These are phyloP conservation scores for Megaceryle alcyon DNA, from an alignment of 2,797 vertebrate species.

Conservation along the genomic window DNA sequence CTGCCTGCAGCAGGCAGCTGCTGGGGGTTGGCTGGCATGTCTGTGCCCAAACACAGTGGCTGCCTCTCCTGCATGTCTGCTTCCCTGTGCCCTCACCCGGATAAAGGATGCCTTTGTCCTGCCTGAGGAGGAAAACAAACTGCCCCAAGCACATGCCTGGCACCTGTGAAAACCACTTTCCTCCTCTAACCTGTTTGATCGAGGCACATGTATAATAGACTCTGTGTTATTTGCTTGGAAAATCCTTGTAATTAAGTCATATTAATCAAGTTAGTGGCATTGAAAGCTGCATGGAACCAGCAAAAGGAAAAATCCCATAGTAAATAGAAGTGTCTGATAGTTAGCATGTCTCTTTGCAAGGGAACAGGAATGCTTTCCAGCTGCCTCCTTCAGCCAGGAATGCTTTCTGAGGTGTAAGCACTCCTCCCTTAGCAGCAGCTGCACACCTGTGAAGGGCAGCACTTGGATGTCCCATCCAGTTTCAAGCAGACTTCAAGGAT, in stretches of 20 bases:
- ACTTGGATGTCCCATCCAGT: not conserved
- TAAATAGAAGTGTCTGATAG: not conserved
- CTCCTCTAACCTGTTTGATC: not conserved
- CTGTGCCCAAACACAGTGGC: fast-evolving
- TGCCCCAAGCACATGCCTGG: fast-evolving
- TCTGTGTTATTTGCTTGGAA: not conserved
- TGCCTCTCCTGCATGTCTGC: not conserved
- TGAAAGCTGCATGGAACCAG: not conserved
- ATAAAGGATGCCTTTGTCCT: constrained; percentile 9
- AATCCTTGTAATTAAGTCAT: not conserved
- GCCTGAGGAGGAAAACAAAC: not conserved
- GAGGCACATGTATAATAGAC: not conserved
- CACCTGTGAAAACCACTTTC: not conserved
- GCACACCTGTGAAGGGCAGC: not conserved
- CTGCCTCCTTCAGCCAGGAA: not conserved
- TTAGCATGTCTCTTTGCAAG: not conserved
- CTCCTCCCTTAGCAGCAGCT: not conserved
- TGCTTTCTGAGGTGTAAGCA: not conserved
- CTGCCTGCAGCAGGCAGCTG: not conserved
- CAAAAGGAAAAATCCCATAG: not conserved
- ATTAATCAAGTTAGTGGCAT: not conserved
- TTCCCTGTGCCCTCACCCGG: not conserved
- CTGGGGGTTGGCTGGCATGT: not conserved
- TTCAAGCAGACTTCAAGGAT: not conserved
- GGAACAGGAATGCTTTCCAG: not conserved